These are phyloP conservation scores for Epinephelus lanceolatus DNA, from an alignment of 2,113 vertebrate species.

Conservation along the genomic window DNA sequence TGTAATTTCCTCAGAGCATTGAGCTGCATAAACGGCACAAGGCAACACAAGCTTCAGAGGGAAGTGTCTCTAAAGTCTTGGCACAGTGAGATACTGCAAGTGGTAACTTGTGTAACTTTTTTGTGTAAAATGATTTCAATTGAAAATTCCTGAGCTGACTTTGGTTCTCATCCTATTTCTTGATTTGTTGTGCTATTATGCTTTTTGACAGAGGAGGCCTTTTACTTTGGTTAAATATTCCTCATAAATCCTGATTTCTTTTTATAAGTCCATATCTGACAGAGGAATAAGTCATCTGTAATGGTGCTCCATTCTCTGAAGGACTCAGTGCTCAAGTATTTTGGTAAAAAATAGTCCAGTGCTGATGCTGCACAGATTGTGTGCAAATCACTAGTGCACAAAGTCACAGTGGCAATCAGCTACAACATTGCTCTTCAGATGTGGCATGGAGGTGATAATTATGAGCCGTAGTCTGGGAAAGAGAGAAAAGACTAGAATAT, in stretches of 20 bases:
- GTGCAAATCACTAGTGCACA: not conserved
- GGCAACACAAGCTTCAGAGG: not conserved
- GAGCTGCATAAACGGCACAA: not conserved
- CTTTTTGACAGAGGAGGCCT: not conserved
- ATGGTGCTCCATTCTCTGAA: not conserved
- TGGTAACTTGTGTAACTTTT: not conserved
- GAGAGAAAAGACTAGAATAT: not conserved
- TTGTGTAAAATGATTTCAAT: not conserved
- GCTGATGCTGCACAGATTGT: not conserved
- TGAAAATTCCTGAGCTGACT: not conserved
- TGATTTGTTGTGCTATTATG: not conserved
- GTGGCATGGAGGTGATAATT: constrained; percentile 11
- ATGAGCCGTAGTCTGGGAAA: not conserved
- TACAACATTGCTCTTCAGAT: not conserved
- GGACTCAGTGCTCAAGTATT: not conserved
- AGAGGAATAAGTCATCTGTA: not conserved
- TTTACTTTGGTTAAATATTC: not conserved
- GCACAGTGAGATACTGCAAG: not conserved
- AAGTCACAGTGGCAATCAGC: constrained; percentile 2
- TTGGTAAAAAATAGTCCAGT: not conserved
- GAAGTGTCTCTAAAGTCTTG: not conserved
- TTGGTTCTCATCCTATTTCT: not conserved
- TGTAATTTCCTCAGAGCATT: not conserved
- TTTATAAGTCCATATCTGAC: too few relatives aligned
- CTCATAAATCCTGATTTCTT: not conserved